Percentiles rank a stretch among this genome's conserved stretches.
Conservation (phyloP, 2,797 vertebrate genomes). For the Coluber constrictor region DNA sequence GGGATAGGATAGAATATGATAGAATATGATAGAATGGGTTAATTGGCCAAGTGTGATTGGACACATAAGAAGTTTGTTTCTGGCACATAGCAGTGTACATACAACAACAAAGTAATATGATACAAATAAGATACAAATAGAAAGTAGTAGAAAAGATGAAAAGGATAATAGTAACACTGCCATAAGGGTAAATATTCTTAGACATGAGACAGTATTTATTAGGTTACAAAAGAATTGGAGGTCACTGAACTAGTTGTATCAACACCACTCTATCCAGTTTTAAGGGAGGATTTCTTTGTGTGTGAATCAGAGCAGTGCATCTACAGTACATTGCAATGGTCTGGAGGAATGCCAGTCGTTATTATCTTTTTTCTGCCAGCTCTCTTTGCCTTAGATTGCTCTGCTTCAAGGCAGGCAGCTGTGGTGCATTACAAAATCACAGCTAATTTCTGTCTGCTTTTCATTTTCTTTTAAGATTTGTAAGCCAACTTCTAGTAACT, state of each 20-base stretch:
- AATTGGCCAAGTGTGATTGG: too few relatives aligned
- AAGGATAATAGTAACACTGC: background rate
- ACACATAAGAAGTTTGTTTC: too few relatives aligned
- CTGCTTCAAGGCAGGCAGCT: background rate
- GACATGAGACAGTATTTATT: background rate
- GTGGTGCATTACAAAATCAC: background rate
- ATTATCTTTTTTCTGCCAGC: background rate
- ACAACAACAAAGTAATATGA: background rate
- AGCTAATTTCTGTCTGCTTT: background rate
- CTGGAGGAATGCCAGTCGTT: background rate
- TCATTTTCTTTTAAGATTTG: background rate
- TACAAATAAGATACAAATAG: background rate
- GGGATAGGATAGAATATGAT: too few relatives aligned
- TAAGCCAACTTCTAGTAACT: background rate
- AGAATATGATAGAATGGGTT: too few relatives aligned
- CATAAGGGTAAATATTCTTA: background rate
- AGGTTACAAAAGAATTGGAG: background rate
- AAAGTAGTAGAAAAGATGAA: background rate
- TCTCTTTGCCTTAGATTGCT: background rate
- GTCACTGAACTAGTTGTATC: background rate
- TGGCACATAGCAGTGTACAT: background rate
- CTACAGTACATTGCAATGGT: background rate
- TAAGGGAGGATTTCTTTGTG: background rate
- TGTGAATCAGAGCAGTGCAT: background rate
- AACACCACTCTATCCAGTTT: background rate